Conservation (phyloP, 2,113 vertebrate species). For the Argyrosomus japonicus region DNA sequence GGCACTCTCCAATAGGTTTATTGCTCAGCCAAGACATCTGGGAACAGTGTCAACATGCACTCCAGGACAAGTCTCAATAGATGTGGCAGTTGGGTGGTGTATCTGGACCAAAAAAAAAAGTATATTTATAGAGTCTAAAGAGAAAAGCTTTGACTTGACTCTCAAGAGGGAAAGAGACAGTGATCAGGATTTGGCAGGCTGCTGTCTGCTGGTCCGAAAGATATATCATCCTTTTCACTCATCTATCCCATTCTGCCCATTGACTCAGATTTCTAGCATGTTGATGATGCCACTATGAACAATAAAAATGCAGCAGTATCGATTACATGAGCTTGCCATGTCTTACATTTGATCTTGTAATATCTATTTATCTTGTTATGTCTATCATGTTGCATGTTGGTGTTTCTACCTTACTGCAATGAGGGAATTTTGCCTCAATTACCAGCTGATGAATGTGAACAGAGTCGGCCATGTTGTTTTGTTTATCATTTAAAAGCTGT, state of each 20-base stretch:
- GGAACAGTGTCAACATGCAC: constrained; percentile 37
- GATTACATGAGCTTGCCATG: not conserved
- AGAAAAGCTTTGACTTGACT: constrained; percentile 41
- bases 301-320: constrained; percentile 14
- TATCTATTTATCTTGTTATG: not conserved
- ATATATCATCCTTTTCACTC: not conserved
- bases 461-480: not conserved
- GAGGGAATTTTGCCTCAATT: not conserved
- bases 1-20: constrained; percentile 6
- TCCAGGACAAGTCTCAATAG: constrained; percentile 29
- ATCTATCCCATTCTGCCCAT: constrained; percentile 3
- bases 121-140: not conserved
- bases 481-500: not conserved
- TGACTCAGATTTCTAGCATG: not conserved
- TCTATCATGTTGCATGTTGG: too few species aligned
- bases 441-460: not conserved
- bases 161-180: constrained; percentile 27
- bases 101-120: constrained; percentile 12
- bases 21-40: constrained; percentile 49
- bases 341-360: too few species aligned
- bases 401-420: not conserved
- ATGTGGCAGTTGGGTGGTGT: constrained; percentile 13
- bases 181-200: constrained; percentile 36
- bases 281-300: constrained; percentile 3
- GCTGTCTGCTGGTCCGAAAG: constrained; percentile 33